Percentiles rank a stretch among this genome's conserved stretches.
Evolutionary conservation across 53 echinoderm and acorn worm genomes (phyloP).

Genomic region (Luidia sarsii): DNA sequence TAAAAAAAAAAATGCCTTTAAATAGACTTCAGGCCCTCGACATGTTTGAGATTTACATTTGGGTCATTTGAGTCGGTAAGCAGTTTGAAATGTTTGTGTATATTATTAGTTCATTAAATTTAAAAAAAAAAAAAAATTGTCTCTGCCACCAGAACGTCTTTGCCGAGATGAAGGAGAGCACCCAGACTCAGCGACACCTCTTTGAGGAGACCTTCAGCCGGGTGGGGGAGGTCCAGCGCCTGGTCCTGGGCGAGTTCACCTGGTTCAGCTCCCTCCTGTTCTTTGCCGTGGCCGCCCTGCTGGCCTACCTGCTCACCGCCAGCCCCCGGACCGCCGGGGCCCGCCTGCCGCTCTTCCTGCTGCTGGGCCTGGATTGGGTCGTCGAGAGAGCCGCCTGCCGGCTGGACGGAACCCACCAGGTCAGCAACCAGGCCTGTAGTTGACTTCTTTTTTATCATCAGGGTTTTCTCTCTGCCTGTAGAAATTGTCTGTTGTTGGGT

Average conservation of each 20-base stretch:
- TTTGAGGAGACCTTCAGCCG: slow-evolving; percentile 91
- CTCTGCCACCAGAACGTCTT: slow-evolving; percentile 54
- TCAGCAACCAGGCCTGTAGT: too few relatives aligned
- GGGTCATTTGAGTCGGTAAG: too few relatives aligned
- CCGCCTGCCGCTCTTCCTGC: slow-evolving; percentile 73
- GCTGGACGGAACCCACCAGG: slow-evolving; percentile 56
- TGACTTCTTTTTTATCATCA: too few relatives aligned
- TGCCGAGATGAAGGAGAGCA: slow-evolving; percentile 84
- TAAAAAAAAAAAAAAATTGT: not conserved
- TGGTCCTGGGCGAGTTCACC: slow-evolving; percentile 93
- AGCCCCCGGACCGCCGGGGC: slow-evolving; percentile 79
- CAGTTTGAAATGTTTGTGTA: too few relatives aligned
- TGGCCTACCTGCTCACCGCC: slow-evolving; percentile 83
- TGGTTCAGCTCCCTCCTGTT: slow-evolving; percentile 90
- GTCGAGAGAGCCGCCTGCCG: slow-evolving; percentile 68
- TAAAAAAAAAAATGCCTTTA: too few relatives aligned
- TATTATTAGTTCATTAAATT: not conserved
- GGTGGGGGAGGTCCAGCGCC: slow-evolving; percentile 73
- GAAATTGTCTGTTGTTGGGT: too few relatives aligned
- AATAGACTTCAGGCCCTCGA: too few relatives aligned
- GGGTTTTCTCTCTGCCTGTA: too few relatives aligned
- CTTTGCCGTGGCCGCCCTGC: slow-evolving; percentile 65
- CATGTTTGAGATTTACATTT: too few relatives aligned
- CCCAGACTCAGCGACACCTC: slow-evolving; percentile 73
- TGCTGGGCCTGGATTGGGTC: slow-evolving; percentile 62